phyloP scores from a whole-genome alignment of 92 coral and sea anemone species.

The Galaxea fascicularis region DNA sequence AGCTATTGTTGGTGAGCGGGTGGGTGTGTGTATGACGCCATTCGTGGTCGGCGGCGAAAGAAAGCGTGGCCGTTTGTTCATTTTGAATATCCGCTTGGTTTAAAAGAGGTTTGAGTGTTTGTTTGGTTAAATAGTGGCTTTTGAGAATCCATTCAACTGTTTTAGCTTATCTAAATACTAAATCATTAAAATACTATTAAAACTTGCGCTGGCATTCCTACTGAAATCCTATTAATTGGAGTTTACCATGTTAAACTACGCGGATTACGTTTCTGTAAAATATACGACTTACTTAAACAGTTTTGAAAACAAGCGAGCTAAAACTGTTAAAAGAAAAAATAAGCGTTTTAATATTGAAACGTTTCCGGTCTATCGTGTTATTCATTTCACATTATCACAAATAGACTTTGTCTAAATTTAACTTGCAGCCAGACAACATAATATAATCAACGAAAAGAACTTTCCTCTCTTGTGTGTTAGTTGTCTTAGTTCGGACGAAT shows the following conservation, averaged over 20 bases:
- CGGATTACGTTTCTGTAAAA: neutral
- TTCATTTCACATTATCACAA: slow-evolving; percentile 20
- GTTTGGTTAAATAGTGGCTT: slow-evolving; percentile 48
- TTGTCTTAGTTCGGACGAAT: neutral
- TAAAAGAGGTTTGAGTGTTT: slow-evolving; percentile 46
- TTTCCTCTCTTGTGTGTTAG: neutral
- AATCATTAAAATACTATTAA: neutral
- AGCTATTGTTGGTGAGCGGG: neutral
- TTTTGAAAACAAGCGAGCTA: neutral
- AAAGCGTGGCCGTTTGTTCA: slow-evolving; percentile 18
- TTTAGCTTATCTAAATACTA: neutral
- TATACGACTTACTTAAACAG: neutral
- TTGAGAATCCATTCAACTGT: slow-evolving; percentile 22
- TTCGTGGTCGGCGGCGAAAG: neutral
- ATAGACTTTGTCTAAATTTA: slow-evolving; percentile 40
- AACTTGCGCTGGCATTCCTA: neutral
- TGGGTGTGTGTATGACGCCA: slow-evolving; percentile 10
- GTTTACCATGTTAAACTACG: neutral
- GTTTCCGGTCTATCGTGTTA: slow-evolving; percentile 21
- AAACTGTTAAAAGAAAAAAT: neutral
- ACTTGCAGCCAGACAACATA: slow-evolving; percentile 22
- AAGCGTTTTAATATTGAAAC: slow-evolving; percentile 24
- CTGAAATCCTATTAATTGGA: neutral
- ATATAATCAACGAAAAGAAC: slow-evolving; percentile 19
- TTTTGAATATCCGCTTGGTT: slow-evolving; percentile 28